Conservation (phyloP, 37 sponge, comb jelly and placozoan species). For the Cliona cf. orientalis region DNA sequence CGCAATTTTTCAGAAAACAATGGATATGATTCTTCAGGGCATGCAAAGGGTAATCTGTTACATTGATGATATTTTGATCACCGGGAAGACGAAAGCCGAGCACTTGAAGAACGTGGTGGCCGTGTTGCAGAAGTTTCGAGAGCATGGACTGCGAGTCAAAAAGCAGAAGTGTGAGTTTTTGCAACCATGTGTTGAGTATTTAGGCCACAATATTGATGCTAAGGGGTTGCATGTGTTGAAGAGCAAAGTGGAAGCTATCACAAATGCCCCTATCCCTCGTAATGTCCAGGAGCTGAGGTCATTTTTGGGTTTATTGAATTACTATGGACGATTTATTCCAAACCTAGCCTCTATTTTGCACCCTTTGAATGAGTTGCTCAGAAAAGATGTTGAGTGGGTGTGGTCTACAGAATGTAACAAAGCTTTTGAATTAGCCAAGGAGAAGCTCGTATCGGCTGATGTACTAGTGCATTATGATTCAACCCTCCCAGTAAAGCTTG, state of each 20-base stretch:
- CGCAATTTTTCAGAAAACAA: constrained; percentile 32
- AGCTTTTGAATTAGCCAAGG: constrained; percentile 36
- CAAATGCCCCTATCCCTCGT: constrained; percentile 22
- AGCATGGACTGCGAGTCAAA: constrained; percentile 25
- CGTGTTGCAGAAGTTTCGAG: constrained; percentile 28
- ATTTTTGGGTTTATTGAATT: constrained; percentile 53
- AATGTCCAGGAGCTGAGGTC: constrained; percentile 46
- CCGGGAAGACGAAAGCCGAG: too few relatives aligned
- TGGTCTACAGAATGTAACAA: constrained; percentile 26
- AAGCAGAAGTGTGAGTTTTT: constrained; percentile 41
- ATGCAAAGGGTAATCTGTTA: constrained; percentile 10
- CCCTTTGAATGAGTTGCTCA: constrained; percentile 41
- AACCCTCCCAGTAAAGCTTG: constrained; percentile 18
- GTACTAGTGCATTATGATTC: constrained; percentile 53
- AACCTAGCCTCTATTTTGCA: constrained; percentile 21
- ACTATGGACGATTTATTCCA: constrained; percentile 53
- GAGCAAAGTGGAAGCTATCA: constrained; percentile 19
- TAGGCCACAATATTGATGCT: constrained; percentile 40
- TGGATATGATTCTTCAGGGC: constrained; percentile 44
- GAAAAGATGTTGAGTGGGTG: constrained; percentile 14
- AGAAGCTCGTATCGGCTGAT: constrained; percentile 8
- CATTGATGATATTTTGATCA: too few relatives aligned
- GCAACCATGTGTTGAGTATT: constrained; percentile 16
- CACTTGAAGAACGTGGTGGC: constrained; percentile 13
- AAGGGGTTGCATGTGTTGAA: constrained; percentile 29